Evolutionary conservation across 2,888 invertebrate genomes (phyloP), one percentile per base, ranked within the genome.

Genomic region (Arrhopalites spinosus): DNA sequence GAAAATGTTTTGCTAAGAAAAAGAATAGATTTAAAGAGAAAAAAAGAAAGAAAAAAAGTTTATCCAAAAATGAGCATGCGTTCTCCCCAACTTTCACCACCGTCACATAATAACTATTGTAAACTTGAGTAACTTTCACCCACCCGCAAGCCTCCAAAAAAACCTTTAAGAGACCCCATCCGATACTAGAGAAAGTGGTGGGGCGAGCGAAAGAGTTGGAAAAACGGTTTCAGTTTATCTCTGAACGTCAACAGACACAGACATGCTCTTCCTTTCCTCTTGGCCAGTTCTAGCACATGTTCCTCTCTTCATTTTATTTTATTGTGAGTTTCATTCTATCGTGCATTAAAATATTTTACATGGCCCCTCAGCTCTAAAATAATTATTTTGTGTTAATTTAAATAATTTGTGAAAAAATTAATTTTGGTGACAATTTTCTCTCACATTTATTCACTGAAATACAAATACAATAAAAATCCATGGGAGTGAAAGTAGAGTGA

Each of bases 171-270:
- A 45, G 8, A 11, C 45, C 45, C 7, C 50, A 50, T 3, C 3
- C 3, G n/a, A 50, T 50, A 50, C 8, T 5, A n/a, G 7, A 3
- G n/a, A n/a, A 50, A 50, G n/a, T n/a, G 50, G 15, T 13, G 50
- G 3, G 17, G 50, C 7, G 50, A 17, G 50, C 13, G n/a, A n/a
- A 56, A 47, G 30, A 27, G 53, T 27, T 30, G 70, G 36, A 36
- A 11, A 36, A 11, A 36, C 5, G 36, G 11, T 70, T 56, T 70
- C 70, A 70, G 70, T 70, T 70, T 53, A 29, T 70, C 50, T 70
- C 70, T 70, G 70, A 8, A 29, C 56, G 29, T 30, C 56, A n/a
- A 20, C 53, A 36, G 20, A 56, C 23, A 56, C 56, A 30, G 70
- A 70, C 56, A 70, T 70, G 30, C 53, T 30, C 29, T 17, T 50